Evolutionary conservation across 2,797 vertebrate species (phyloP).

Genomic region (Cephalopachus bancanus): DNA sequence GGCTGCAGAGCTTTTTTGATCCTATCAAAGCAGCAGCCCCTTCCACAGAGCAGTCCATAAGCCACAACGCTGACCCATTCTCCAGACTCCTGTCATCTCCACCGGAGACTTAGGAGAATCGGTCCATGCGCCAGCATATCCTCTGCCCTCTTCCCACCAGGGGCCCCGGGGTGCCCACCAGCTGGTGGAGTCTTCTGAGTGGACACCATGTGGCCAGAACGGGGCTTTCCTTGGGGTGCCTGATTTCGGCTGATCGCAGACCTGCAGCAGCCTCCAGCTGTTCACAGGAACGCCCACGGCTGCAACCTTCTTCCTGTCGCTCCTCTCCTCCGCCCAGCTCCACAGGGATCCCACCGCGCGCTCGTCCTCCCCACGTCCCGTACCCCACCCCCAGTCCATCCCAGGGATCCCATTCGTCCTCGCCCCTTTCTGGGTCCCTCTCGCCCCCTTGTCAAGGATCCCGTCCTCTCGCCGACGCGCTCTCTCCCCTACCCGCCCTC

Average conservation of each 20-base stretch:
- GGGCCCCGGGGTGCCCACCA: background rate
- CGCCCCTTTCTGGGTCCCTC: background rate
- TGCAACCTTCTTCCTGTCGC: background rate
- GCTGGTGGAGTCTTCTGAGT: background rate
- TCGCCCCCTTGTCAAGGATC: background rate
- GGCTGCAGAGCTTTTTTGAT: background rate
- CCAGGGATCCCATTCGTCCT: background rate
- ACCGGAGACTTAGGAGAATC: too few relatives aligned
- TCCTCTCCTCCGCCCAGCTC: background rate
- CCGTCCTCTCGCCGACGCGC: background rate
- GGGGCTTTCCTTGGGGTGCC: background rate
- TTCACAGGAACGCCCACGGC: background rate
- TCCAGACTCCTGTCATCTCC: background rate
- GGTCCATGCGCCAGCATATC: background rate
- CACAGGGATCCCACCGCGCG: background rate
- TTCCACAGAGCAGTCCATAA: accelerated
- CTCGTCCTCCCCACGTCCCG: background rate
- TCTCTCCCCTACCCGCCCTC: too few relatives aligned
- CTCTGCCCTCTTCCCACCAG: background rate
- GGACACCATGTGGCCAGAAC: background rate
- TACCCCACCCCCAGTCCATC: background rate
- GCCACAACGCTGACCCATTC: background rate
- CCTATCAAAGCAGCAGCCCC: background rate
- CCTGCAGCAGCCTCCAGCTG: background rate
- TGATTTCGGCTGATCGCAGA: background rate